A percentile compares a stretch with the other conserved stretches of the same genome.
phyloP scores from a whole-genome alignment of 2,113 vertebrate species.

The Haliaeetus leucogaster region DNA sequence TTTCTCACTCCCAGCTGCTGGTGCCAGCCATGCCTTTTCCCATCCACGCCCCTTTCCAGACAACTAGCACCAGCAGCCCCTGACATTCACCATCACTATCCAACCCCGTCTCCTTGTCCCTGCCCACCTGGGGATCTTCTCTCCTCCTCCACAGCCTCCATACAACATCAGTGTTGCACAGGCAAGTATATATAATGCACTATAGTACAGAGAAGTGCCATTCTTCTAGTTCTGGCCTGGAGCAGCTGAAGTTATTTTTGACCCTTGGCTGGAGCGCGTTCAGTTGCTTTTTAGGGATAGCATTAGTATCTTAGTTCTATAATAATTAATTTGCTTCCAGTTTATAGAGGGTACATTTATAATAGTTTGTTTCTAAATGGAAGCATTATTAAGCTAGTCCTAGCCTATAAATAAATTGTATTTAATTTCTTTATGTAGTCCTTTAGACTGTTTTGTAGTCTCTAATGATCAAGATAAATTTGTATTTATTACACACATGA shows the following conservation, averaged over 20 bases:
- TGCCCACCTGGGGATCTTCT: neutral
- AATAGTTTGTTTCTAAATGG: neutral
- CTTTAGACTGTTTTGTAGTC: neutral
- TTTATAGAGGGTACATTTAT: neutral
- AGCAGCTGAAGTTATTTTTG: neutral
- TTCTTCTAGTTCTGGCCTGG: neutral
- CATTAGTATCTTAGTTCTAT: neutral
- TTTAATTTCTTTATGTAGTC: neutral
- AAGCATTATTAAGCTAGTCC: neutral
- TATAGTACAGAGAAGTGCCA: neutral
- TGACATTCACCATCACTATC: accelerated
- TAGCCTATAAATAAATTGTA: neutral
- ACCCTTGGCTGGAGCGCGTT: neutral
- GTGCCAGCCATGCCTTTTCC: neutral
- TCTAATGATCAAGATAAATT: neutral
- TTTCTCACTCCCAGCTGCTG: neutral
- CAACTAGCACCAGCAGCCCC: accelerated
- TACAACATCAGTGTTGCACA: neutral
- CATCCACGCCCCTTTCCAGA: accelerated
- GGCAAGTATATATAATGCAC: neutral
- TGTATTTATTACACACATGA: neutral
- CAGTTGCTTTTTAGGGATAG: neutral
- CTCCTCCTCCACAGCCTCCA: neutral
- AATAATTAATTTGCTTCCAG: neutral
- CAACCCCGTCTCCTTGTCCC: neutral